Conservation (phyloP, 2,888 invertebrate species). For the Drosophila helvetica region DNA sequence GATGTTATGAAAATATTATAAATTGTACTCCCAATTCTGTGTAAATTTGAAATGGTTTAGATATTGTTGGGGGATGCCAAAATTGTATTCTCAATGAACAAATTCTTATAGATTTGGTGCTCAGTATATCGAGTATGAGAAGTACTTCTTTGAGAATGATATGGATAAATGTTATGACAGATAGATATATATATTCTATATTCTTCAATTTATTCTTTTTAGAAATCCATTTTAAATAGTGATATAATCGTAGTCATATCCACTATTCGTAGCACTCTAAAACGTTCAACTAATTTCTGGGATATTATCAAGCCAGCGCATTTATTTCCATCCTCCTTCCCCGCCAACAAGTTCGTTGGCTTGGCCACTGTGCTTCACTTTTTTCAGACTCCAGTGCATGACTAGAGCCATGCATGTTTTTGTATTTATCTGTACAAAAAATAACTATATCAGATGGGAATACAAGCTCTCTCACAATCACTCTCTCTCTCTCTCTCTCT, state of each 20-base stretch:
- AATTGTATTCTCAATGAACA: too few relatives aligned
- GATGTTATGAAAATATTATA: not conserved
- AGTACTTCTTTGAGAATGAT: too few relatives aligned
- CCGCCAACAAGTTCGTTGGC: constrained; percentile 35
- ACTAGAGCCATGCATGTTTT: constrained; percentile 34
- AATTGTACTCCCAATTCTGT: too few relatives aligned
- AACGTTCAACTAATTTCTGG: not conserved
- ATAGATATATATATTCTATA: too few relatives aligned
- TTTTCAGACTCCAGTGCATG: constrained; percentile 30
- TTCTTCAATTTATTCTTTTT: too few relatives aligned
- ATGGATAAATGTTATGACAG: too few relatives aligned
- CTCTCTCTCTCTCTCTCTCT: constrained; percentile 4
- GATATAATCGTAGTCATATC: too few relatives aligned
- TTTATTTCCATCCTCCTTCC: constrained; percentile 5
- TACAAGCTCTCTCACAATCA: constrained; percentile 19
- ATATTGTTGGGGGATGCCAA: too few relatives aligned
- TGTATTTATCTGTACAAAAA: constrained; percentile 24
- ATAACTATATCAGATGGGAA: constrained; percentile 33
- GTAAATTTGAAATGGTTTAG: too few relatives aligned
- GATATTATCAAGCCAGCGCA: not conserved
- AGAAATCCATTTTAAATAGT: too few relatives aligned
- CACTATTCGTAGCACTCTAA: not conserved
- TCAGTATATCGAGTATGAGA: not conserved
- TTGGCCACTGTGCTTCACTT: constrained; percentile 12
- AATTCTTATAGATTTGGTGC: too few relatives aligned